Base-by-base conservation (phyloP, 2,888 invertebrate species). In the Hedychridium roseum region DNA sequence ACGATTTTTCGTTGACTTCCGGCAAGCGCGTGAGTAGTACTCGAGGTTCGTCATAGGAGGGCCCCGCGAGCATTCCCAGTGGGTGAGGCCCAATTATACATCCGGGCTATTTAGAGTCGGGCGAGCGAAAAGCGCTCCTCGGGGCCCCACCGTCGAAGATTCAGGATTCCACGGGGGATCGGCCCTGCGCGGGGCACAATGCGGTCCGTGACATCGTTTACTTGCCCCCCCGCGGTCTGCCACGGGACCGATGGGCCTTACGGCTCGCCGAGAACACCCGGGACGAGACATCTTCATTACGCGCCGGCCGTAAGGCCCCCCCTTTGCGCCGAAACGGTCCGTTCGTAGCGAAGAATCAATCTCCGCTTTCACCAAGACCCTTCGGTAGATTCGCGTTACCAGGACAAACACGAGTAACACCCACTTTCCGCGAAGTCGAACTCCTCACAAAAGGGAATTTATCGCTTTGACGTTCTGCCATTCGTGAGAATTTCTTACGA, bases 271-370 rank as follows among this genome's bases (percentile, higher is more conserved):
- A 57, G 68, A 64, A 69, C 68, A 69, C 68, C 69, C 71, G 69
- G 70, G 69, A 71, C 70, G 71, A 66, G 71, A 75, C 71, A 70
- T 75, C 73, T 73, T 76, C 73, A 74, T 76, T 74, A 74, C 69
- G 48, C 50, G 62, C 60, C 43, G 66, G 64, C 62, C 60, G 4
- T 43, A 57, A 53, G 58, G 66, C 62, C 61, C 68, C 54, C 59
- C 52, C 42, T 38, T 50, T 28, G 17, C 36, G 40, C 11, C 16
- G 7, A 41, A 36, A 23, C 30, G 18, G 35, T 9, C 27, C 30
- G n/a, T 26, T 18, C 27, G 9, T 11, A 39, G 47, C 46, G 28
- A 26, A 31, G 37, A 56, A 54, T 54, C 30, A 28, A 46, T 43
- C 41, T 30, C n/a, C n/a, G n/a, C n/a, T n/a, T n/a, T n/a, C n/a